These are phyloP conservation scores for Horisme vitalbata DNA, from an alignment of 2,888 invertebrate genomes.

Conservation along the genomic window DNA sequence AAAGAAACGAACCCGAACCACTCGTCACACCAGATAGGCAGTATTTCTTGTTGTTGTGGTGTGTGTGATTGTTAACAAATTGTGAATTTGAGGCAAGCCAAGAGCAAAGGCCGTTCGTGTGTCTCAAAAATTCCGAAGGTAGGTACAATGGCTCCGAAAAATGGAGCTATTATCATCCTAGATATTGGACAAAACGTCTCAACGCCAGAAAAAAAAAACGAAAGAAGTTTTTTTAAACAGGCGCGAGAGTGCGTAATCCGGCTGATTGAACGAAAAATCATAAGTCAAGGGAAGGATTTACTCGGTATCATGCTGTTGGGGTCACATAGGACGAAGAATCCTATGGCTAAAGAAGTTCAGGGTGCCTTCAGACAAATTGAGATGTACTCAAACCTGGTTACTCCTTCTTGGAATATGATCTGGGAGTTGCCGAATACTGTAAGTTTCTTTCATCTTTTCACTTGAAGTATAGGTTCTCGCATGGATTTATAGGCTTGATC, in stretches of 20 bases:
- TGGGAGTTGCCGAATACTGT: constrained; percentile 66
- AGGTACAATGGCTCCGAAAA: constrained; percentile 51
- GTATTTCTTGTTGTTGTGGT: too few species aligned
- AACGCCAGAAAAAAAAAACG: constrained; percentile 52
- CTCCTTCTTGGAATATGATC: constrained; percentile 85
- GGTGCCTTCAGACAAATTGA: constrained; percentile 83
- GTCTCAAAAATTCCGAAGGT: too few species aligned
- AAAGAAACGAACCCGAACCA: too few species aligned
- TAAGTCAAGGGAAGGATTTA: constrained; percentile 85
- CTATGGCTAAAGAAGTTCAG: constrained; percentile 53
- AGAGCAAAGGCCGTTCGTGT: too few species aligned
- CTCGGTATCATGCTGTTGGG: constrained; percentile 86
- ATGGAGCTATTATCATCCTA: constrained; percentile 77
- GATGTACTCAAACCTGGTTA: constrained; percentile 70
- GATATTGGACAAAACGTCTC: constrained; percentile 78
- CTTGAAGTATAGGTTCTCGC: neutral
- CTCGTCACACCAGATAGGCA: too few species aligned
- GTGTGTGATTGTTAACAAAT: too few species aligned
- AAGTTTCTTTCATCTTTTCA: constrained; percentile 26
- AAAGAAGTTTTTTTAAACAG: constrained; percentile 76
- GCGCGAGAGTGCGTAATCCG: constrained; percentile 82
- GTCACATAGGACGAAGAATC: constrained; percentile 80
- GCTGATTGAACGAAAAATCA: constrained; percentile 87
- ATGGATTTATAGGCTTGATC: neutral
- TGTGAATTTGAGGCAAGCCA: too few species aligned